phyloP scores from a whole-genome alignment of 2,888 invertebrate genomes.

The Altica lythri region DNA sequence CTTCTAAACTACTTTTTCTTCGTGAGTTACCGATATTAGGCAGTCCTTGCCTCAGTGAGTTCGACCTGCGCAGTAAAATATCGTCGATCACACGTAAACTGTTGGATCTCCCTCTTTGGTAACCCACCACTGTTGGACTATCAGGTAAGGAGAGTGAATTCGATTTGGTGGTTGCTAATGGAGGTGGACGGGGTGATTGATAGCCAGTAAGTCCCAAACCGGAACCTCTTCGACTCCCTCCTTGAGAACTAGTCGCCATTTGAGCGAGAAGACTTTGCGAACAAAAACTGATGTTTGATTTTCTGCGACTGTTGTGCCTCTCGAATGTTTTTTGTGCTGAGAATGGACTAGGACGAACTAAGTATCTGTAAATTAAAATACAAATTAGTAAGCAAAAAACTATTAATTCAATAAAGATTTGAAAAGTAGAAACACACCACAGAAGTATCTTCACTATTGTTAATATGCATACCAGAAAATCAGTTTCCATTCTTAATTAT shows the following conservation, averaged over 20 bases:
- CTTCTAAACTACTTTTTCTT: slow-evolving; percentile 83
- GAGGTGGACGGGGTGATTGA: slow-evolving; percentile 73
- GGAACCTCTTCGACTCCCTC: slow-evolving; percentile 57
- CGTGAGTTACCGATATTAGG: slow-evolving; percentile 66
- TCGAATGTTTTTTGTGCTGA: slow-evolving; percentile 94
- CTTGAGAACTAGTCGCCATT: slow-evolving; percentile 61
- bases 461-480: no score
- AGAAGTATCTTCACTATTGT: no score
- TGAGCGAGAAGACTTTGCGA: slow-evolving; percentile 76
- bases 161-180: slow-evolving; percentile 81
- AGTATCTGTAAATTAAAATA: slow-evolving; percentile 65
- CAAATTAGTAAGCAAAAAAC: not conserved
- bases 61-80: slow-evolving; percentile 79
- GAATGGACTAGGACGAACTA: slow-evolving; percentile 93
- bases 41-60: slow-evolving; percentile 82
- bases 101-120: slow-evolving; percentile 78
- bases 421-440: no score
- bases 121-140: slow-evolving; percentile 81
- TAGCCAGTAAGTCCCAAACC: slow-evolving; percentile 59
- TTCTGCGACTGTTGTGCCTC: slow-evolving; percentile 85
- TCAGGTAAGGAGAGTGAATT: slow-evolving; percentile 89
- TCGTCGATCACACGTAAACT: slow-evolving; percentile 87
- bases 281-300: slow-evolving; percentile 90
- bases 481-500: no score
- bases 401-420: not conserved